Conservation (phyloP, 2,113 vertebrate genomes). For the Dipodomys ordii region DNA sequence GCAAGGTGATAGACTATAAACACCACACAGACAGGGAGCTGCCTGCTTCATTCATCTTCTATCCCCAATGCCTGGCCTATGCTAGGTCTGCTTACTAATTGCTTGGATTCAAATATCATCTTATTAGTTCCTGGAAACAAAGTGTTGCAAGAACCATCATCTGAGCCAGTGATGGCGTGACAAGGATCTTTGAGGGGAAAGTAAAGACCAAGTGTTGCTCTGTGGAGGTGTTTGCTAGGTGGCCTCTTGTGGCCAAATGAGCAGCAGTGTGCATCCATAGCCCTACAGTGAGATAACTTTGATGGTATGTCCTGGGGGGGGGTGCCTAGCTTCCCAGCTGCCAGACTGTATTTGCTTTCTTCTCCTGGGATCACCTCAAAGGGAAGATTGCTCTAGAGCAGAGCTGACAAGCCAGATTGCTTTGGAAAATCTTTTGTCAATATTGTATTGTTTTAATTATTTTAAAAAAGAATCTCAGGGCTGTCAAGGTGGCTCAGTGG, state of each 20-base stretch:
- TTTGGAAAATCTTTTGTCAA: neutral
- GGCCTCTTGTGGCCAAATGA: neutral
- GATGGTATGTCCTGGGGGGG: neutral
- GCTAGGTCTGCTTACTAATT: neutral
- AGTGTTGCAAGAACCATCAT: neutral
- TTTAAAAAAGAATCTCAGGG: neutral
- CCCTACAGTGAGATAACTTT: neutral
- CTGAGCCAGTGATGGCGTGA: neutral
- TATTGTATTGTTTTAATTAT: neutral
- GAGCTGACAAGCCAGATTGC: neutral
- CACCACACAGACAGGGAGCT: fast-evolving
- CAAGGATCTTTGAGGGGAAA: neutral
- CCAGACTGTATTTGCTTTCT: neutral
- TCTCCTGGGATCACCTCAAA: neutral
- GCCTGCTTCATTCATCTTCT: neutral
- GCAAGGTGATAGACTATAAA: neutral
- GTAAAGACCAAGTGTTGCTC: neutral
- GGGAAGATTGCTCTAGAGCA: neutral
- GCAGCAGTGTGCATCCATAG: neutral
- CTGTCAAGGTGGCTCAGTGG: too few species aligned
- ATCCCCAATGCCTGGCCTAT: neutral
- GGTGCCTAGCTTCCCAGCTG: neutral
- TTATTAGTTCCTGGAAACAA: neutral
- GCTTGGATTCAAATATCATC: neutral
- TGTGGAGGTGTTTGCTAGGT: neutral